phyloP scores from a whole-genome alignment of 2,888 invertebrate species.

The Podabrus alpinus region DNA sequence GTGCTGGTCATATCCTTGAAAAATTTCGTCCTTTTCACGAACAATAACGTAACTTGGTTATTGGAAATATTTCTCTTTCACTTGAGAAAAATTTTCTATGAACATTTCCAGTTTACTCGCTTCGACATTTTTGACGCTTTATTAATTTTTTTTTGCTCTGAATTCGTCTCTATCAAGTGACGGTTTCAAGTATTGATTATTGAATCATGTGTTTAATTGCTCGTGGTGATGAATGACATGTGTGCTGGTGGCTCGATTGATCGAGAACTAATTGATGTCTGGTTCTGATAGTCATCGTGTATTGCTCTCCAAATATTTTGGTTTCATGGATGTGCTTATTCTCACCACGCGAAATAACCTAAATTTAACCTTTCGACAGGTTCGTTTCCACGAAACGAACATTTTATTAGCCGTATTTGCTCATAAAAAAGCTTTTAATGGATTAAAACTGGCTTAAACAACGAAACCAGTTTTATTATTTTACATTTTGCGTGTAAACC shows the following conservation, averaged over 20 bases:
- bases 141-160: not conserved
- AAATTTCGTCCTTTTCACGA: not conserved
- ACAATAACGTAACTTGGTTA: not conserved
- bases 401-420: not conserved
- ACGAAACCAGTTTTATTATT: not conserved
- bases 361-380: not conserved
- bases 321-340: not conserved
- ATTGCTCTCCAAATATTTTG: not conserved
- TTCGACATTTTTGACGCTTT: not conserved
- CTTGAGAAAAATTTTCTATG: not conserved
- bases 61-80: not conserved
- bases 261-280: not conserved
- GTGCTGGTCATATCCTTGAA: not conserved
- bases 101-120: not conserved
- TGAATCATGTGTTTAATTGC: not conserved
- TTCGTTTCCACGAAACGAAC: not conserved
- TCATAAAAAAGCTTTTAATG: not conserved
- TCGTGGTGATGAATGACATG: not conserved
- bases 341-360: not conserved
- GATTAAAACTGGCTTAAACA: not conserved
- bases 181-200: not conserved
- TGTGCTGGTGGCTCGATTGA: not conserved
- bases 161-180: not conserved
- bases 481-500: not conserved
- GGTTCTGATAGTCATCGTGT: not conserved